Evolutionary conservation across 2,797 vertebrate genomes (phyloP).

Genomic region (Dryobates pubescens): DNA sequence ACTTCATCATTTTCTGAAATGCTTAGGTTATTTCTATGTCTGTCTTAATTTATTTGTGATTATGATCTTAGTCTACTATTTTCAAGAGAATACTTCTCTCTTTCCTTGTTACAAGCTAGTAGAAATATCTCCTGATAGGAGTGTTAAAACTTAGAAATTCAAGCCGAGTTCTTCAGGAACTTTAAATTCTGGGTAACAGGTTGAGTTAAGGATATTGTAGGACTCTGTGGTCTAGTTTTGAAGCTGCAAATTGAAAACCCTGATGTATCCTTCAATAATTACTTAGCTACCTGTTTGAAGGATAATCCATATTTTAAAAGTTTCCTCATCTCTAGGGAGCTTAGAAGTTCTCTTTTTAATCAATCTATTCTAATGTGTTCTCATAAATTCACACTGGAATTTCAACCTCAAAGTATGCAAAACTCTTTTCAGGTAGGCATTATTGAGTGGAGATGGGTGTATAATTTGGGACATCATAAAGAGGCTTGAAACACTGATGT

Average conservation of each 20-base stretch:
- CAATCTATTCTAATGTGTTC: not conserved
- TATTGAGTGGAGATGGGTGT: not conserved
- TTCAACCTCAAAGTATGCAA: not conserved
- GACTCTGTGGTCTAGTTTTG: not conserved
- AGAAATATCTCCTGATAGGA: not conserved
- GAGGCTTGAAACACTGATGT: not conserved
- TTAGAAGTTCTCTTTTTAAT: slow-evolving; percentile 19
- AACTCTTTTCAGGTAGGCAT: not conserved
- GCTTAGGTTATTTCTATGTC: not conserved
- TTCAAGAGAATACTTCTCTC: not conserved
- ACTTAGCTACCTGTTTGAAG: slow-evolving; percentile 24
- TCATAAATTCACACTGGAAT: slow-evolving; percentile 30
- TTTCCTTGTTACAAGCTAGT: not conserved
- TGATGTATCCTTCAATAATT: slow-evolving; percentile 37
- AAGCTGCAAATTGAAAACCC: not conserved
- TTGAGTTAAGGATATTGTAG: not conserved
- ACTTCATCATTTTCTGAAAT: not conserved
- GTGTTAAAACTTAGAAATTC: not conserved
- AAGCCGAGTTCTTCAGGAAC: not conserved
- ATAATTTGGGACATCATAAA: not conserved
- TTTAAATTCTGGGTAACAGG: not conserved
- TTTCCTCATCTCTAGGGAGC: slow-evolving; percentile 8
- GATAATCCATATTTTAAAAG: slow-evolving; percentile 48
- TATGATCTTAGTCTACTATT: not conserved
- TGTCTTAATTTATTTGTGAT: not conserved